These are phyloP conservation scores for Alligator mississippiensis DNA, from an alignment of 2,113 vertebrate genomes.

Conservation along the genomic window DNA sequence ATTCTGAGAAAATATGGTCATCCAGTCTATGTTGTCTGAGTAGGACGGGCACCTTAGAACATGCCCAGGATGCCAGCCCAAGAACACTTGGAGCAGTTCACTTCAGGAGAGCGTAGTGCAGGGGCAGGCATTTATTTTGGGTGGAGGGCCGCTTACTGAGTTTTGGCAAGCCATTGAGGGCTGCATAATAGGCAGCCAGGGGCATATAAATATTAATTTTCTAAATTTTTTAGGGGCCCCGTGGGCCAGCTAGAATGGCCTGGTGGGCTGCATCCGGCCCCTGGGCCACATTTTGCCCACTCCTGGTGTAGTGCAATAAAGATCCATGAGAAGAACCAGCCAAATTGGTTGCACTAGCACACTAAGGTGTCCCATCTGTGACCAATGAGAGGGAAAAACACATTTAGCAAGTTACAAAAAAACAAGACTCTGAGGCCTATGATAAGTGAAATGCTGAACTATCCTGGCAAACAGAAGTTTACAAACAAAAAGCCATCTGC, in stretches of 20 bases:
- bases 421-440: accelerated
- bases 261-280: too few species aligned
- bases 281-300: too few species aligned
- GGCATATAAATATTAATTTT: too few species aligned
- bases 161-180: too few species aligned
- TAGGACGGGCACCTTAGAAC: not conserved
- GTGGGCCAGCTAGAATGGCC: too few species aligned
- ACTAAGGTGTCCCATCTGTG: not conserved
- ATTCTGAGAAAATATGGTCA: not conserved
- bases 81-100: accelerated
- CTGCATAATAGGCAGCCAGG: too few species aligned
- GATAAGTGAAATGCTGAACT: accelerated
- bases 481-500: too few species aligned
- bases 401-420: not conserved
- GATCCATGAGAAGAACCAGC: not conserved
- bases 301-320: too few species aligned
- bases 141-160: too few species aligned
- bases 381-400: not conserved
- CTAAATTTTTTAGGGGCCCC: too few species aligned
- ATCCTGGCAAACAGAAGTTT: not conserved
- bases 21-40: not conserved
- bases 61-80: not conserved
- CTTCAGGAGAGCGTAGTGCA: accelerated
- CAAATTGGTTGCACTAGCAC: not conserved
- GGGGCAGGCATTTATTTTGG: not conserved